These are phyloP conservation scores for Cryptocheilus praepositus DNA, from an alignment of 2,888 invertebrate species.

Conservation along the genomic window DNA sequence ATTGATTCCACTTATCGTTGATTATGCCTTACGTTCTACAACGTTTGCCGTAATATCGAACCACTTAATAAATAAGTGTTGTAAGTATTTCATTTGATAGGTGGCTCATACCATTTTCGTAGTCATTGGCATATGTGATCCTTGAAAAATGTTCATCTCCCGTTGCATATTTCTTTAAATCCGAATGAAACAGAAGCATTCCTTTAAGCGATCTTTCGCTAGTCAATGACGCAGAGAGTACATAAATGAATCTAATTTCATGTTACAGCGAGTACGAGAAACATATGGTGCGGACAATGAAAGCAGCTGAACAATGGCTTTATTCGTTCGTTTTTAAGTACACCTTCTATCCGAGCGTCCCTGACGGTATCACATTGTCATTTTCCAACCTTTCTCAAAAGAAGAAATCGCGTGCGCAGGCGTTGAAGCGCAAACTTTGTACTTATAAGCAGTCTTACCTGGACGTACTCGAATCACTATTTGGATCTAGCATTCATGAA, in stretches of 20 bases:
- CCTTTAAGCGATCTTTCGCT: too few relatives aligned
- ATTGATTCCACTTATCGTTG: too few relatives aligned
- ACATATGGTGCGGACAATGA: slow-evolving; percentile 57
- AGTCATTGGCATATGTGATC: too few relatives aligned
- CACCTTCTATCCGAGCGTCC: slow-evolving; percentile 52
- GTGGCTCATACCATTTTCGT: too few relatives aligned
- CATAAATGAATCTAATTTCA: neutral
- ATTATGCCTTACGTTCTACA: too few relatives aligned
- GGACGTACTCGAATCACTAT: slow-evolving; percentile 24
- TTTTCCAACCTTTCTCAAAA: slow-evolving; percentile 39
- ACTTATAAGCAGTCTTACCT: slow-evolving; percentile 23
- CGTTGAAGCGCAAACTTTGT: neutral
- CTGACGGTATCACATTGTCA: slow-evolving; percentile 47
- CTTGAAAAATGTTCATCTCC: too few relatives aligned
- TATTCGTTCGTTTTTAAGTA: slow-evolving; percentile 58
- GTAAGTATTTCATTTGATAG: too few relatives aligned
- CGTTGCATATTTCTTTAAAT: too few relatives aligned
- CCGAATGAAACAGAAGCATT: too few relatives aligned
- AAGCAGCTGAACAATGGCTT: slow-evolving; percentile 72
- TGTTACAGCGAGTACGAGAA: slow-evolving; percentile 31
- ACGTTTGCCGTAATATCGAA: too few relatives aligned
- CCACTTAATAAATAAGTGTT: too few relatives aligned
- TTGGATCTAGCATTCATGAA: slow-evolving; percentile 22
- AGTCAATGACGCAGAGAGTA: too few relatives aligned
- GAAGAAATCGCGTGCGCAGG: slow-evolving; percentile 6